Base-by-base conservation (phyloP, 2,113 vertebrate species). In the Megaceryle torquata region DNA sequence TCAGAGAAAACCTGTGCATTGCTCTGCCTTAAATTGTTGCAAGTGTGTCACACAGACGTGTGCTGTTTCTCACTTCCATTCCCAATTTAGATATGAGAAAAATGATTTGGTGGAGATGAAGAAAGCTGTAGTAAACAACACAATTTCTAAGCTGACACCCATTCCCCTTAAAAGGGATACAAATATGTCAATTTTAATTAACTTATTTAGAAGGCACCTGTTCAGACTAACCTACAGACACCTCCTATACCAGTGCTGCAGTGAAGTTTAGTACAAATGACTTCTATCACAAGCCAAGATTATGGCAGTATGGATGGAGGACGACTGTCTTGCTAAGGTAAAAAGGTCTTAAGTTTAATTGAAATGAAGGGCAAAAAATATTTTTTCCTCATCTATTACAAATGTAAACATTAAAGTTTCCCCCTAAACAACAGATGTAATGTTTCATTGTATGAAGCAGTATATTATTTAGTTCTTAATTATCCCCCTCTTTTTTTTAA, bases 101-200 rank as follows among this genome's bases (percentile, higher is more conserved):
- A 88, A 60, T 9, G 0, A 5, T n/a, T 15, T 17, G 35, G n/a
- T 46, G 44, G 22, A 81, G 50, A 48, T 60, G 35, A 88, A 35
- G 64, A 78, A 82, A 48, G 22, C 25, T 41, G 19, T 63, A 83
- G 48, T 12, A 77, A 88, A 69, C 29, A 25, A 28, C 5, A 51
- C 0, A 2, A 17, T 60, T 80, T 77, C 35, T 67, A 68, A 91
- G 59, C 4, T 57, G 31, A 41, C 28, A 43, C 3, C 28, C 2
- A 4, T 19, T 57, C 11, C 26, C 33, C 37, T 50, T 46, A 64
- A 64, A 86, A 83, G 25, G 33, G 33, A 72, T 8, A 37, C 33
- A 17, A 7, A 8, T 10, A 8, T 0, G 0, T 50, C 28, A 11
- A 16, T 9, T 60, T 81, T 76, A 50, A 59, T 37, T 26, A 22